Evolutionary conservation across 1,140 invertebrate species (phyloP), one percentile per base, ranked within the genome.

Genomic region (Anastrepha obliqua): DNA sequence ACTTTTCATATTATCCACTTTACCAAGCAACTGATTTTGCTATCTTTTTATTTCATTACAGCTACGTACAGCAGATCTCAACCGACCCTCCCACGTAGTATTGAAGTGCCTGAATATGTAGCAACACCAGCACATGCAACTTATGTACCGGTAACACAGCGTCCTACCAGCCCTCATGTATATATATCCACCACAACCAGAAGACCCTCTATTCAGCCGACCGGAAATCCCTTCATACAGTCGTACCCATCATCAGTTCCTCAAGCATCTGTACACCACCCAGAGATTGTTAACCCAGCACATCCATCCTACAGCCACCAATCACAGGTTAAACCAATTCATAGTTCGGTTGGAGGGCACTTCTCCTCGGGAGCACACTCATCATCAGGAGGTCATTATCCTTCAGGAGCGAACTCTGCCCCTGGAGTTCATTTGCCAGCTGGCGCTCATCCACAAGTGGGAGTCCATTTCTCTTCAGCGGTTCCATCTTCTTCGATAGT

Each of bases 61-160:
- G 91, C 91, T 74, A 91, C 90, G 89, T 91, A 91, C 87, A 89
- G 90, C 86, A 86, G 78, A 1, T 59, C 88, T 85, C 90, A 90
- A 85, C 91, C 91, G 15, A 51, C 87, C 86, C 85, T 92, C 88
- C 91, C 91, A 44, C 90, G 90, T 60, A 90, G 58, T 39, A 89
- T 92, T 3, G 88, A 90, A 11, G 89, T 92, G 86, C 89, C 91
- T 29, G 58, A 88, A 42, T 64, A 85, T 7, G 74, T 55, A 59
- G 60, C 51, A 44, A 44, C 86, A 47, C 7, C 47, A 4, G 65
- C 42, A 55, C 3, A 55, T 47, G 67, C 47, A 20, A 9, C 47
- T 2, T 17, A 51, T 51, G 55, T 42, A 13, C 85, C 47, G 1
- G 64, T 87, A 55, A 44, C 51, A 47, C 67, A 44, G 7, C 67